Conservation (phyloP, 2,113 vertebrate species). For the Paedocypris sp. region DNA sequence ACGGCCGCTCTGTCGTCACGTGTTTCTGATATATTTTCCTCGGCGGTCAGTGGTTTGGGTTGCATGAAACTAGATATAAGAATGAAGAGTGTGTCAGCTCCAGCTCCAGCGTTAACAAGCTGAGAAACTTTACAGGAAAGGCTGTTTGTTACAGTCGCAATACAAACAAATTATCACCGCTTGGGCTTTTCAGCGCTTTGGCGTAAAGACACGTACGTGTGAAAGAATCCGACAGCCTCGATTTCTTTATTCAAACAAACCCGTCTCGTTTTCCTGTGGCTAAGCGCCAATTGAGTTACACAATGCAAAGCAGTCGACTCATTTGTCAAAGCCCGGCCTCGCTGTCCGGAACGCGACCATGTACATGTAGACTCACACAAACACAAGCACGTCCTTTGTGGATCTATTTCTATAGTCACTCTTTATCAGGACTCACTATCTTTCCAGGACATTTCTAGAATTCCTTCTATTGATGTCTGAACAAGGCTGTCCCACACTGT, state of each 20-base stretch:
- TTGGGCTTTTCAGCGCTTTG: conserved; percentile 16
- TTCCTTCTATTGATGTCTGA: conserved; percentile 49
- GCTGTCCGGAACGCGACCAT: conserved; percentile 36
- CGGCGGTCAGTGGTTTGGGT: conserved; percentile 7
- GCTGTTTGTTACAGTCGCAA: conserved; percentile 13
- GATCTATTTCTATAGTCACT: conserved; percentile 47
- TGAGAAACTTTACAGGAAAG: conserved; percentile 34
- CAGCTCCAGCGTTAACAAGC: conserved; percentile 11
- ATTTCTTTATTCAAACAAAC: conserved; percentile 55
- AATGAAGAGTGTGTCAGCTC: not conserved
- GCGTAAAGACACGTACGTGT: conserved; percentile 31
- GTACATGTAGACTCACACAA: conserved; percentile 20
- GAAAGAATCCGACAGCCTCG: conserved; percentile 48
- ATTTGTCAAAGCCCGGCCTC: conserved; percentile 16
- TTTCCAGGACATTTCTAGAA: conserved; percentile 60
- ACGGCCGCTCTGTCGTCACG: not conserved
- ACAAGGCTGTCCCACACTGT: conserved; percentile 47
- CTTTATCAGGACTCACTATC: conserved; percentile 60
- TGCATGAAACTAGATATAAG: conserved; percentile 2
- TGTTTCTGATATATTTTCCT: conserved; percentile 9
- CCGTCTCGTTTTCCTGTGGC: conserved; percentile 43
- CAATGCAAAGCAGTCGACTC: conserved; percentile 37
- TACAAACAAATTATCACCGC: conserved; percentile 24
- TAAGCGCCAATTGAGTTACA: conserved; percentile 22
- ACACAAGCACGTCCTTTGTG: conserved; percentile 49